Conservation (phyloP, 2,797 vertebrate species). For the Carcharodon carcharias region DNA sequence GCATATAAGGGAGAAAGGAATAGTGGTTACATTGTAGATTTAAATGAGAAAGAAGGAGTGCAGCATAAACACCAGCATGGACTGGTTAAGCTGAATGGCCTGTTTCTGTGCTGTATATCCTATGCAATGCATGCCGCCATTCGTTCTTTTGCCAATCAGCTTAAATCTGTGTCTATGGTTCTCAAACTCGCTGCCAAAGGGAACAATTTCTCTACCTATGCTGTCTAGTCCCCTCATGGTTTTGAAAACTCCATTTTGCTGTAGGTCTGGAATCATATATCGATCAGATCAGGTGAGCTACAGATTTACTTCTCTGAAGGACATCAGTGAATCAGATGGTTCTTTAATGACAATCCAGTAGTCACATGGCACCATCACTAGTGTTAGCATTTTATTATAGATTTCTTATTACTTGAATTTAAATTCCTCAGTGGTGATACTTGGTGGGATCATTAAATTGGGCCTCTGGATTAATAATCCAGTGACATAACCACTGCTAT, state of each 20-base stretch:
- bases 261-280: no score
- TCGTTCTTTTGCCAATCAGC: no score
- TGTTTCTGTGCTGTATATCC: neutral
- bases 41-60: neutral
- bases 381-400: neutral
- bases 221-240: no score
- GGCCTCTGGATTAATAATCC: neutral
- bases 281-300: no score
- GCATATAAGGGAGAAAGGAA: neutral
- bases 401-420: neutral
- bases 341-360: no score
- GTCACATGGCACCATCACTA: no score
- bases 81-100: neutral
- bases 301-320: no score
- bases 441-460: neutral
- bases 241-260: no score
- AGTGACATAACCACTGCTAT: neutral
- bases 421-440: neutral
- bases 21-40: neutral
- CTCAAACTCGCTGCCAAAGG: no score
- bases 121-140: neutral
- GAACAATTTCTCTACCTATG: no score
- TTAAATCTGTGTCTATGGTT: no score
- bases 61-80: neutral
- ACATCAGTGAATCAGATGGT: no score